Conservation (phyloP, 2,888 invertebrate species). For the Drosophila paucipuncta region DNA sequence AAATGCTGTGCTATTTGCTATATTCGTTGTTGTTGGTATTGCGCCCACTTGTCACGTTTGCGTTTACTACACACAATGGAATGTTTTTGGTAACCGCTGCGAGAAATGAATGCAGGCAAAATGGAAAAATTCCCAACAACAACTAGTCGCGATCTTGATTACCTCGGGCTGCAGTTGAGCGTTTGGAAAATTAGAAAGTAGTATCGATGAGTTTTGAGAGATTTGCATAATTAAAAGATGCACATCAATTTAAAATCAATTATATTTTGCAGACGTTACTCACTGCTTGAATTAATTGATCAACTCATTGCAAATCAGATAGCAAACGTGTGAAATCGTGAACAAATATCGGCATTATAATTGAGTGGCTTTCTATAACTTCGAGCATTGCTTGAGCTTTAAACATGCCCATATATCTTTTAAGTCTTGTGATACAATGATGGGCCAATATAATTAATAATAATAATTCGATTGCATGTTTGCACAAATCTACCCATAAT, state of each 20-base stretch:
- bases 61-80: conserved; percentile 15
- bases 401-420: conserved; percentile 52
- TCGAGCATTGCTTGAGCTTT: conserved; percentile 16
- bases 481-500: conserved; percentile 46
- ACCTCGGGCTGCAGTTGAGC: neutral
- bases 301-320: conserved; percentile 6
- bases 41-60: conserved; percentile 28
- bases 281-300: conserved; percentile 20
- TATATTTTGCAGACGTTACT: neutral
- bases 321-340: neutral
- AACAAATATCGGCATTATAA: conserved; percentile 34
- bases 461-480: conserved; percentile 75
- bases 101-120: conserved; percentile 20
- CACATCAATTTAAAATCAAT: neutral
- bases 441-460: conserved; percentile 71
- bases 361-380: conserved; percentile 50
- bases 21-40: conserved; percentile 18
- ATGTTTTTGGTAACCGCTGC: conserved; percentile 5
- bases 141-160: conserved; percentile 6
- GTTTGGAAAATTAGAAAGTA: neutral
- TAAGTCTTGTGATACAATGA: conserved; percentile 76
- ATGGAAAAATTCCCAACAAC: conserved; percentile 23
- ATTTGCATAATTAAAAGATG: neutral
- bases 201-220: neutral
- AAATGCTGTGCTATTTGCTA: conserved; percentile 8